phyloP scores from a whole-genome alignment of 2,888 invertebrate species.

The Syrphus vitripennis region DNA sequence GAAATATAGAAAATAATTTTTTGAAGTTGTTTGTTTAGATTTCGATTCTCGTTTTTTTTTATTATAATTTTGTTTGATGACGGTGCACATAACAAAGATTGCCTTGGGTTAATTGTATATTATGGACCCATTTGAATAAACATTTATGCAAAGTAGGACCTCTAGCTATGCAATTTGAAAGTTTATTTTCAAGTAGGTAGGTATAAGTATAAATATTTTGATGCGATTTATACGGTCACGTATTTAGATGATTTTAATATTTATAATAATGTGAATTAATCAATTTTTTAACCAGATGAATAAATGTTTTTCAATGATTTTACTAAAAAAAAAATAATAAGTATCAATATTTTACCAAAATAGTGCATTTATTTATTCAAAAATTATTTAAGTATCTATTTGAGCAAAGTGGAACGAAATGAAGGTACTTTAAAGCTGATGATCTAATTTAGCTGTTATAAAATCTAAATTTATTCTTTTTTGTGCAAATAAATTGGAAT shows the following conservation, averaged over 20 bases:
- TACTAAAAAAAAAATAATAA: neutral
- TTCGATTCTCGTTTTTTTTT: neutral
- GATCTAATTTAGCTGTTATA: neutral
- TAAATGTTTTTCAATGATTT: neutral
- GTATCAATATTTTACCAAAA: neutral
- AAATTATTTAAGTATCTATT: neutral
- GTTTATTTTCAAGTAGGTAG: neutral
- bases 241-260: neutral
- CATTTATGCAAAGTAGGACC: constrained; percentile 3
- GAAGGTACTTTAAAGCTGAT: neutral
- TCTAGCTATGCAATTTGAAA: neutral
- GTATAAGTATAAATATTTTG: neutral
- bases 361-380: neutral
- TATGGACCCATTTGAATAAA: neutral
- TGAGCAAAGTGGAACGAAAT: constrained; percentile 7
- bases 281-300: constrained; percentile 3
- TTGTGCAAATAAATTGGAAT: neutral
- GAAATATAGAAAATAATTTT: neutral
- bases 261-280: neutral
- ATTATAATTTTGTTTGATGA: neutral
- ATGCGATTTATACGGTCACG: neutral
- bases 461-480: neutral
- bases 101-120: neutral
- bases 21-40: neutral
- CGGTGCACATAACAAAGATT: neutral